These are phyloP conservation scores for Gisinianus flammeolus DNA, from an alignment of 2,888 invertebrate species.

Conservation along the genomic window DNA sequence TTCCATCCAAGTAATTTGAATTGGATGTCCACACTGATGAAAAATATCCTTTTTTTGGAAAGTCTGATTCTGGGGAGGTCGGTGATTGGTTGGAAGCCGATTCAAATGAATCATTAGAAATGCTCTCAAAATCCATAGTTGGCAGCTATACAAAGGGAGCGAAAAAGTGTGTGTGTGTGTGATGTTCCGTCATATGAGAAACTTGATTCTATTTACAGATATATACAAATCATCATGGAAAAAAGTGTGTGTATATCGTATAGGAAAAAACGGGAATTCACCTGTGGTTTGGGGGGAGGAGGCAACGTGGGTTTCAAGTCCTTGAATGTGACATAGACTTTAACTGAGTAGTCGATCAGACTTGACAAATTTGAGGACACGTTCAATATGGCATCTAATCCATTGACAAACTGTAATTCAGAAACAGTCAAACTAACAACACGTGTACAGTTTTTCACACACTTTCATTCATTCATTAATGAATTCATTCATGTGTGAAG, in stretches of 20 bases:
- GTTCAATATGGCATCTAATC: conserved; percentile 38
- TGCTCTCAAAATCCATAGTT: neutral
- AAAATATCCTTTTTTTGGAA: conserved; percentile 25
- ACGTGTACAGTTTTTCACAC: neutral
- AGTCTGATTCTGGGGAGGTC: neutral
- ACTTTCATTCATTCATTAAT: no score
- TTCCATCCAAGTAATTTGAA: conserved; percentile 16
- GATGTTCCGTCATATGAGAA: no score
- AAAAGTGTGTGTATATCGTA: no score
- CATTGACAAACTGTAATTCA: conserved; percentile 35
- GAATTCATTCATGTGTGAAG: no score
- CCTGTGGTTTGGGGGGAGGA: conserved; percentile 19
- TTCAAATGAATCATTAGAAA: neutral
- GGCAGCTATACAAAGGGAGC: no score
- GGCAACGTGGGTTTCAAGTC: conserved; percentile 45
- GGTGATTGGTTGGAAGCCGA: neutral
- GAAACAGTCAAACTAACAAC: neutral
- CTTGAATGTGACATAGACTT: conserved; percentile 51
- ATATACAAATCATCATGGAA: neutral
- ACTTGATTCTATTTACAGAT: no score
- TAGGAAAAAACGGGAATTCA: no score
- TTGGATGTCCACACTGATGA: conserved; percentile 36
- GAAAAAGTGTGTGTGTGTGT: no score
- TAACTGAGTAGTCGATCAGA: conserved; percentile 48
- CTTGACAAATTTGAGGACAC: conserved; percentile 31